These are phyloP conservation scores for Acanthosepion esculentum DNA, from an alignment of 2,888 invertebrate species.

Conservation along the genomic window DNA sequence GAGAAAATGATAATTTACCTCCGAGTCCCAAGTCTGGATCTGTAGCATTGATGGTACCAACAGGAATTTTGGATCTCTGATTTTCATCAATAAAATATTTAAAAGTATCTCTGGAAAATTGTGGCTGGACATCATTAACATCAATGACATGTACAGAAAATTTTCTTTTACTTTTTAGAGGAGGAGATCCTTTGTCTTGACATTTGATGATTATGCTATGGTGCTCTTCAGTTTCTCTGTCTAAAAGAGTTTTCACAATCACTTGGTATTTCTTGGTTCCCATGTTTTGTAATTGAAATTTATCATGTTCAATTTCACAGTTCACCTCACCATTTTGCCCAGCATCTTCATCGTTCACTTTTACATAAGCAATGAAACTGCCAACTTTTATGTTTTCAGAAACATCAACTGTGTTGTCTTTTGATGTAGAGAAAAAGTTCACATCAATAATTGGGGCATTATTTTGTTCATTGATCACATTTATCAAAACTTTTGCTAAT, in stretches of 20 bases:
- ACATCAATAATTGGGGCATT: constrained; percentile 90
- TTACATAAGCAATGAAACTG: constrained; percentile 60
- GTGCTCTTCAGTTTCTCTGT: constrained; percentile 54
- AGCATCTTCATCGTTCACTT: constrained; percentile 57
- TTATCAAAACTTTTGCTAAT: constrained; percentile 78
- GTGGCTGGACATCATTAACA: constrained; percentile 91
- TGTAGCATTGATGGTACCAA: neutral
- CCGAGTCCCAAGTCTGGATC: neutral
- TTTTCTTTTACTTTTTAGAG: constrained; percentile 50
- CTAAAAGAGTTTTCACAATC: constrained; percentile 55
- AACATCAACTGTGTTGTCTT: constrained; percentile 54
- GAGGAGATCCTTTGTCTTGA: constrained; percentile 58
- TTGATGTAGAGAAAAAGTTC: constrained; percentile 80
- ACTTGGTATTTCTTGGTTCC: constrained; percentile 59
- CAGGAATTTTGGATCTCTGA: neutral
- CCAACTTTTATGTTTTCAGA: constrained; percentile 60
- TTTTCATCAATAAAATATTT: neutral
- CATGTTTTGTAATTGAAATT: constrained; percentile 56
- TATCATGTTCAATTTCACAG: constrained; percentile 55
- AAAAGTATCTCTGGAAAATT: constrained; percentile 78
- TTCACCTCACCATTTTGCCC: constrained; percentile 62
- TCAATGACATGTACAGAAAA: constrained; percentile 80
- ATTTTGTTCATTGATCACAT: constrained; percentile 85
- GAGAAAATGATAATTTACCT: neutral
- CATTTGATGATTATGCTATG: constrained; percentile 56